Base-by-base conservation (phyloP, 2,797 vertebrate genomes). In the Neosilurus mollespiculum region DNA sequence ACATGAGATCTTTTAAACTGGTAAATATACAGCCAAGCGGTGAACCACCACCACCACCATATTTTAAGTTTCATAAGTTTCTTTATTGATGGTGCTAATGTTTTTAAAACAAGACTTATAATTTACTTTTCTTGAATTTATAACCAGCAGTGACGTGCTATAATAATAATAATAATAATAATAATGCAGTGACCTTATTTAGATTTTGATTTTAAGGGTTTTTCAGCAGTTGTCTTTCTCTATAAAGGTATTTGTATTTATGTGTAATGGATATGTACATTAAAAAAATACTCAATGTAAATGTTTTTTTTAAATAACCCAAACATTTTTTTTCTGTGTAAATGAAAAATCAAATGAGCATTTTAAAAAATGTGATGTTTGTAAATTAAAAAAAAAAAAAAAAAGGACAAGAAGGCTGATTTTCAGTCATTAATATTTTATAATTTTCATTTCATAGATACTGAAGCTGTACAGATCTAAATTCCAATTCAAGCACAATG, bases 361-460 rank as follows among this genome's bases (percentile, higher is more conserved):
- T 43, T 4, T 43, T 43, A 2, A 43, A 30, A 30, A 30, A 30
- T 30, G 30, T 43, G 0, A 43, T 43, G 4, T 43, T 43, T 43
- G 43, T 43, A 43, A 43, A 43, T 43, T 37, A 59, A 76, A 72
- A 58, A 86, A 84, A 80, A 62, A 64, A 3, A 73, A 59, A 84
- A 66, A 80, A 30, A 53, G 62, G 66, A 81, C 71, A 53, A 69
- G 80, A 87, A 20, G 79, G 80, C 87, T 85, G 81, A 86, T 88
- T 92, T 92, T 93, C 90, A 92, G 88, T 87, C 79, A 75, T 83
- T 86, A 91, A 79, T 73, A 93, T 94, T 88, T 93, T 94, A 95
- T 95, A 94, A 95, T 93, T 88, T 89, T 94, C 93, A 95, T 95
- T 95, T 96, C 94, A 93, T 95, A 92, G 94, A 96, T 95, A 95